Evolutionary conservation across 1,140 invertebrate genomes (phyloP).

Genomic region (Drosophila equinoxialis): DNA sequence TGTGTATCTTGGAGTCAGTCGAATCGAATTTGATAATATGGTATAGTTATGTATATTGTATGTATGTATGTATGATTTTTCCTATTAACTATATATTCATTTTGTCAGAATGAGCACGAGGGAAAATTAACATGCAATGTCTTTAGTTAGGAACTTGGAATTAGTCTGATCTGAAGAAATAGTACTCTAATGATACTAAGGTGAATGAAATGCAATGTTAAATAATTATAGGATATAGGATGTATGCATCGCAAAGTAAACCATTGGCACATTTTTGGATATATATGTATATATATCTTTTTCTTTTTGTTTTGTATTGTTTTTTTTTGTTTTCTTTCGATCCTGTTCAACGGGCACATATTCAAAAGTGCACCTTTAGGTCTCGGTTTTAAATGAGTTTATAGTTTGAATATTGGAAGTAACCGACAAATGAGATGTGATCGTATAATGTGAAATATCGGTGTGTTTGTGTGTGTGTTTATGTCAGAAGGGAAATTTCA

Average conservation of each 20-base stretch:
- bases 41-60: background rate
- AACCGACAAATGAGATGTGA: background rate
- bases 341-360: slow-evolving; percentile 14
- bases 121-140: background rate
- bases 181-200: background rate
- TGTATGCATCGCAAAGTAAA: slow-evolving; percentile 38
- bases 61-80: background rate
- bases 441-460: background rate
- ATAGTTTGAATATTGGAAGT: background rate
- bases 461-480: background rate
- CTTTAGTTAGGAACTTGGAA: slow-evolving; percentile 16
- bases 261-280: slow-evolving; percentile 53
- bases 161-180: slow-evolving; percentile 7
- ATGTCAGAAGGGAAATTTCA: background rate
- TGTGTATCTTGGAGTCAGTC: slow-evolving; percentile 10
- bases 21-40: background rate
- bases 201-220: slow-evolving; percentile 14
- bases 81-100: slow-evolving; percentile 15
- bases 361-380: slow-evolving; percentile 16
- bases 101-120: background rate
- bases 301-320: slow-evolving; percentile 8
- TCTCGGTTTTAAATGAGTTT: background rate
- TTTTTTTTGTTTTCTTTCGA: slow-evolving; percentile 17
- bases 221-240: slow-evolving; percentile 11
- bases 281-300: background rate